Evolutionary conservation across 2,113 vertebrate species (phyloP).

Genomic region (Xiphorhynchus elegans): DNA sequence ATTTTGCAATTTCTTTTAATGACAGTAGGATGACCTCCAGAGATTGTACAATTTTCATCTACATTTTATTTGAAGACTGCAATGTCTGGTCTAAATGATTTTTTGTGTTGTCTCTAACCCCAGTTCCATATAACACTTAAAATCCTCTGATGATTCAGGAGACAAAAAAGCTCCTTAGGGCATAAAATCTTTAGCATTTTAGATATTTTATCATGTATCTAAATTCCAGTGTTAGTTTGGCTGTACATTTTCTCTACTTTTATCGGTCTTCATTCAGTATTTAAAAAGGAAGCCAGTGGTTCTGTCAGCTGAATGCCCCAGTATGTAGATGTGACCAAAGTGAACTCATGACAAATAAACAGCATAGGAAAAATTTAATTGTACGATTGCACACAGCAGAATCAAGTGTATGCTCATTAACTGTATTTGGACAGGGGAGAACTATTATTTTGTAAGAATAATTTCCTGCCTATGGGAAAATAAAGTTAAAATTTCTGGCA

Average conservation of each 20-base stretch:
- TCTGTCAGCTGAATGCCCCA: background rate
- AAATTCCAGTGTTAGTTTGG: background rate
- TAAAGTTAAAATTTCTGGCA: background rate
- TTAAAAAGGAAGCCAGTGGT: background rate
- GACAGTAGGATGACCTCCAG: background rate
- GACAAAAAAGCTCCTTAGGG: background rate
- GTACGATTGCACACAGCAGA: background rate
- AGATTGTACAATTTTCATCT: background rate
- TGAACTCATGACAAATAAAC: background rate
- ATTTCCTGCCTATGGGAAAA: background rate
- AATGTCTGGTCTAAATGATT: background rate
- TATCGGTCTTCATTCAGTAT: background rate
- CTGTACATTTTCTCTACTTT: background rate
- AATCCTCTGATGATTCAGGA: background rate
- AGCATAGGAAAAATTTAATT: background rate
- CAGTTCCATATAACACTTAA: background rate
- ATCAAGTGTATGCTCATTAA: background rate
- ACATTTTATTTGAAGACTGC: background rate
- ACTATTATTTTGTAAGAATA: background rate
- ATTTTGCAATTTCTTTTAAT: slow-evolving; percentile 9
- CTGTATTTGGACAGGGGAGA: background rate
- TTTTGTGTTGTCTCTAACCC: background rate
- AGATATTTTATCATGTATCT: background rate
- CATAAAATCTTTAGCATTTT: background rate
- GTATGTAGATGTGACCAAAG: background rate